Conservation (phyloP, 2,113 vertebrate species). For the Machaerirhynchus nigripectus region DNA sequence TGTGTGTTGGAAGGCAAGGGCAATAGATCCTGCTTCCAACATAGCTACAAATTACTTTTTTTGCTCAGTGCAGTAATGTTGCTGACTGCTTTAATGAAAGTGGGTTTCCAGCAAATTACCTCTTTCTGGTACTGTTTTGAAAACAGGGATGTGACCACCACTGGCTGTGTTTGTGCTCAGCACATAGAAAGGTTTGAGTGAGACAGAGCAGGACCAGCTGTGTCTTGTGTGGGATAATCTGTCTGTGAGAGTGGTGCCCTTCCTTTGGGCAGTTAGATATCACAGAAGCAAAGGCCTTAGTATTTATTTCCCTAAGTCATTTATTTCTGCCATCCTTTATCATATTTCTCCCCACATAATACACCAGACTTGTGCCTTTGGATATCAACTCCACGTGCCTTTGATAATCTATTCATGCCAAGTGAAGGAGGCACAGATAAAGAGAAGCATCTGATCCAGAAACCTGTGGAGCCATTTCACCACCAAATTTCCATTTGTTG, state of each 20-base stretch:
- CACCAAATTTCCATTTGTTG: background rate
- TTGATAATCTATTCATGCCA: background rate
- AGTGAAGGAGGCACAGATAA: background rate
- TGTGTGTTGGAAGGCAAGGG: background rate
- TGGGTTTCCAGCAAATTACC: background rate
- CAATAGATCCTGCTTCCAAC: background rate
- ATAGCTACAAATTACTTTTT: background rate
- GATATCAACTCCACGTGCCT: fast-evolving
- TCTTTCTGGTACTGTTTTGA: background rate
- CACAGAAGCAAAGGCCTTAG: background rate
- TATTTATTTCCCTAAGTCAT: background rate
- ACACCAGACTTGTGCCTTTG: fast-evolving
- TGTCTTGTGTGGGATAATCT: background rate
- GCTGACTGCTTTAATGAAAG: background rate
- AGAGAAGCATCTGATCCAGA: background rate
- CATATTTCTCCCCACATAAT: background rate
- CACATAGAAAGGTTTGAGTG: background rate
- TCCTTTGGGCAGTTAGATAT: background rate
- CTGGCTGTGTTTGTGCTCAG: background rate
- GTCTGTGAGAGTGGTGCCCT: fast-evolving
- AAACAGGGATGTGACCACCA: background rate
- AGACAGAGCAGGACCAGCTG: background rate
- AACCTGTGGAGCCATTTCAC: background rate
- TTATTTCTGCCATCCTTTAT: background rate
- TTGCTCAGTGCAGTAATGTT: background rate